These are phyloP conservation scores for Hoplias malabaricus DNA, from an alignment of 2,113 vertebrate species.

Conservation along the genomic window DNA sequence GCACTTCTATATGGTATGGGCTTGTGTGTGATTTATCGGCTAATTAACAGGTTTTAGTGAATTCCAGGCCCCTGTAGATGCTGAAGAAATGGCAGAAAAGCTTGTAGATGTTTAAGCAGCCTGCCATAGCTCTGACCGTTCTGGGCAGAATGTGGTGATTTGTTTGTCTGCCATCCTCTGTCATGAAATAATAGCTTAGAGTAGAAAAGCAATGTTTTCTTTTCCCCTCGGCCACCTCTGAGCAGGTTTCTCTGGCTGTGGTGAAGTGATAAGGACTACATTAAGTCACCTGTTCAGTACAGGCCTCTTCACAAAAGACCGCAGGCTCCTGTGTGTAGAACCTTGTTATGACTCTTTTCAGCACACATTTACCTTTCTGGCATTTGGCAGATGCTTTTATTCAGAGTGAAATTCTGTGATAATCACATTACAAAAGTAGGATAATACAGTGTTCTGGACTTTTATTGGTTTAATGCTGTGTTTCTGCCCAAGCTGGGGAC, in stretches of 20 bases:
- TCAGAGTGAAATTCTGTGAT: too few species aligned
- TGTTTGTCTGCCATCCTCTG: not conserved
- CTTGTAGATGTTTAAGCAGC: too few species aligned
- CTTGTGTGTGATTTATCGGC: not conserved
- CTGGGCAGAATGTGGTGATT: not conserved
- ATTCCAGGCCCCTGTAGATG: not conserved
- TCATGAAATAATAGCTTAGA: not conserved
- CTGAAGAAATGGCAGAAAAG: not conserved
- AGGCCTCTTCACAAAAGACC: not conserved
- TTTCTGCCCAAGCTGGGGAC: too few species aligned
- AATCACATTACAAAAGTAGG: too few species aligned
- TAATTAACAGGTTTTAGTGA: not conserved
- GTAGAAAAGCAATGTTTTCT: not conserved
- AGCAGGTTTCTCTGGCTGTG: not conserved
- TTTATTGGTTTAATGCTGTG: too few species aligned
- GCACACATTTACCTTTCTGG: too few species aligned
- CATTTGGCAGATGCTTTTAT: too few species aligned
- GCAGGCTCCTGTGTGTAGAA: not conserved
- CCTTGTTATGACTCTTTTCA: not conserved
- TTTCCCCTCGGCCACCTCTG: too few species aligned
- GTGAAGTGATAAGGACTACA: not conserved
- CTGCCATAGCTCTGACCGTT: too few species aligned
- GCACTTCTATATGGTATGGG: not conserved
- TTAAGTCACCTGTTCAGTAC: not conserved
- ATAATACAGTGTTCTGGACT: too few species aligned